Base-by-base conservation (phyloP, 2,797 vertebrate species). In the Zalophus californianus region DNA sequence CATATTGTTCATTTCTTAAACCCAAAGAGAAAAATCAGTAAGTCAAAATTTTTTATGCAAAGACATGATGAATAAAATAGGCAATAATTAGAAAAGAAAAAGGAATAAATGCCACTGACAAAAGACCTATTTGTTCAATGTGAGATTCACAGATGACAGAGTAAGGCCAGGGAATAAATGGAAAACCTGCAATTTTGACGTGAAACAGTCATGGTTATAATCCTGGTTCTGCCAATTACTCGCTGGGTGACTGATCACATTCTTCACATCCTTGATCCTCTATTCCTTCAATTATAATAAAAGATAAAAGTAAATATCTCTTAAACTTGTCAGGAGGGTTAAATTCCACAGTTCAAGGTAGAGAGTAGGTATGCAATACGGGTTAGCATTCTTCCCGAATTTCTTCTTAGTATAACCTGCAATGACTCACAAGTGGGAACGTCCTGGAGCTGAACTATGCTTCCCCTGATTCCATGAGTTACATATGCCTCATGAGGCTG, bases 21-120 rank as follows among this genome's bases (percentile, higher is more conserved):
- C n/a, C 5, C 27, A 15, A 91, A 91, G 15, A 79, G 58, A 96
- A 97, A 96, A 89, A 50, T 88, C 32, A 78, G 48, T 86, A 95
- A 80, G 86, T 18, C 62, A 94, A 92, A 41, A 14, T 15, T 60
- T 86, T 93, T 86, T 68, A 73, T 83, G 18, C 50, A 83, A 96
- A 18, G 73, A 86, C 4, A 54, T 56, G 54, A 72, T 21, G 29
- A 23, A 60, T 29, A 75, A 87, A 90, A 95, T 35, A 18, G 8
- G 60, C 0, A 86, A 79, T 41, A 78, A 66, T 72, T 21, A 95
- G 41, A 86, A 68, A 91, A 77, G 8, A 66, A 86, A 90, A 94
- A 21, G 7, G 18, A 95, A 72, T 41, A 85, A 78, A 82, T 7
- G 15, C 11, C 14, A 66, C 20, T 93, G 32, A 78, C 93, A 77